Conservation (phyloP, 1,140 invertebrate genomes). For the Pentalonia nigronervosa region DNA sequence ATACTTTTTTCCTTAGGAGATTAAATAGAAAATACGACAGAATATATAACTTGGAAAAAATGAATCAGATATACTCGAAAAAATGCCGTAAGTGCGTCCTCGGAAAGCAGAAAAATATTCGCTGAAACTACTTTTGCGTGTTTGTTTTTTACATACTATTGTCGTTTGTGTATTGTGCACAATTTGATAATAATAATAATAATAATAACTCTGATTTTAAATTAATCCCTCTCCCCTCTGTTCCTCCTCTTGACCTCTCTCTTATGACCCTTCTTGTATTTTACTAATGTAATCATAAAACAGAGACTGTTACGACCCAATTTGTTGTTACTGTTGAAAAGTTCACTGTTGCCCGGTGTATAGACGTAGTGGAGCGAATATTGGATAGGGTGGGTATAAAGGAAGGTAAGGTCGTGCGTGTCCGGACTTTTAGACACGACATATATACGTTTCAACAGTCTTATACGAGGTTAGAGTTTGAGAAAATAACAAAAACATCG, state of each 20-base stretch:
- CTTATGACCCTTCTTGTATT: constrained; percentile 28
- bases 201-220: constrained; percentile 50
- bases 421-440: constrained; percentile 51
- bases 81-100: constrained; percentile 42
- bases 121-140: constrained; percentile 23
- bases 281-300: constrained; percentile 49
- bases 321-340: constrained; percentile 49
- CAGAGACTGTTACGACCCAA: constrained; percentile 49
- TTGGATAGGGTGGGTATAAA: background rate
- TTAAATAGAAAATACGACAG: constrained; percentile 53
- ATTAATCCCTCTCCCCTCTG: background rate
- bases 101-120: constrained; percentile 1
- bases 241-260: constrained; percentile 23
- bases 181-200: constrained; percentile 37
- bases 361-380: background rate
- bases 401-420: constrained; percentile 36
- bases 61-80: constrained; percentile 48
- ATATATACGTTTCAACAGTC: constrained; percentile 45
- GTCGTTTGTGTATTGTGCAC: constrained; percentile 31
- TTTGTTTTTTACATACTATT: constrained; percentile 45
- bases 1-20: constrained; percentile 45
- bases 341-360: constrained; percentile 36
- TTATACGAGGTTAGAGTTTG: constrained; percentile 36
- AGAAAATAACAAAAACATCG: constrained; percentile 40
- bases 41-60: constrained; percentile 40